Base-by-base conservation (phyloP, 1,140 invertebrate genomes). In the Eupristina koningsbergeri region DNA sequence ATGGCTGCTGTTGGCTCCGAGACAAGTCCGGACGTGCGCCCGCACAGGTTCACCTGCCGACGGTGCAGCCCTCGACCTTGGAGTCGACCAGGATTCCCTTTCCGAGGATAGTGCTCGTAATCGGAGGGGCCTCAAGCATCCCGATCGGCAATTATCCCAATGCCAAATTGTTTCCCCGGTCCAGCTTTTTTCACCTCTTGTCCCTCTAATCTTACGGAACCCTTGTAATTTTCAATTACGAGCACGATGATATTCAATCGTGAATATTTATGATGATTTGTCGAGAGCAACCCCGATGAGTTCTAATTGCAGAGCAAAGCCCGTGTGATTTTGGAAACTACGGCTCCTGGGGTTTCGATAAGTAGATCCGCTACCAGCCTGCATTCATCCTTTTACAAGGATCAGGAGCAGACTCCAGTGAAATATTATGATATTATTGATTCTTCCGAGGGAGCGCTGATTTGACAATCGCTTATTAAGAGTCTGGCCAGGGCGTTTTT, bases 1-100 rank as follows among this genome's bases (percentile, higher is more conserved):
- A 58, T 90, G 90, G 90, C 91, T 90, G 86, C 88, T 84, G 87
- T 87, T 17, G 47, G 47, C 47, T 8, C 47, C 87, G 88, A 86
- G n/a, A 81, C 58, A 5, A 0, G 22, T 22, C 53, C 5, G 71
- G 71, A 58, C 45, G 45, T 31, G 63, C 63, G 39, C 58, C 29
- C 45, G 36, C 77, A 39, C 47, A 26, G 36, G 50, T 45, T 80
- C 79, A 80, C 79, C 79, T 80, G 79, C 79, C 53, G 53, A 41
- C 58, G 76, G 64, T 78, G 63, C 79, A 31, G 76, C 85, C 63
- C 77, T 79, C 41, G 74, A 80, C 79, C 50, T 80, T 80, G 29
- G 34, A 34, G 19, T n/a, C 7, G 19, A n/a, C 22, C 53, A 22
- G 22, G 53, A 58, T 22, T 26, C 22, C 41, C 50, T 58, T 80